Conservation (phyloP, 2,113 vertebrate species). For the Mixornis gularis region DNA sequence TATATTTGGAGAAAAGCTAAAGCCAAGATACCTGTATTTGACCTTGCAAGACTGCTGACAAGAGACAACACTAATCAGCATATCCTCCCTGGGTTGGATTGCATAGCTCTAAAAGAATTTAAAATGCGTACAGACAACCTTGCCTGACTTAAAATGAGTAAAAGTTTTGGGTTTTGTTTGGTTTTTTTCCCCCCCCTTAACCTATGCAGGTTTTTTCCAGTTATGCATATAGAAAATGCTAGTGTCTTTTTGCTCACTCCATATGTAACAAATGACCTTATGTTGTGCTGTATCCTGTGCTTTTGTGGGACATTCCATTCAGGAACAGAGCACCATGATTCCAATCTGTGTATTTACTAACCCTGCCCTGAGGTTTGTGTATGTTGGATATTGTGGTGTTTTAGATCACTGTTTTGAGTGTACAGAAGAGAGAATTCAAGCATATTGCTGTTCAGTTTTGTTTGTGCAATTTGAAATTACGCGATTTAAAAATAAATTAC, state of each 20-base stretch:
- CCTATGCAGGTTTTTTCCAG: slow-evolving; percentile 85
- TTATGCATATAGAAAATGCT: slow-evolving; percentile 82
- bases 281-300: slow-evolving; percentile 88
- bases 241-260: slow-evolving; percentile 85
- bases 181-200: slow-evolving; percentile 61
- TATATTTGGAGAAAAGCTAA: slow-evolving; percentile 86
- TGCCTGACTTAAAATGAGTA: slow-evolving; percentile 74
- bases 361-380: slow-evolving; percentile 88
- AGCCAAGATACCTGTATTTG: slow-evolving; percentile 77
- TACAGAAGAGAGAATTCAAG: slow-evolving; percentile 87
- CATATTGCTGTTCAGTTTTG: slow-evolving; percentile 79
- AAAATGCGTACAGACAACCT: slow-evolving; percentile 80
- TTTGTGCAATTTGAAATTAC: slow-evolving; percentile 85
- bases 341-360: slow-evolving; percentile 86
- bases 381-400: slow-evolving; percentile 98
- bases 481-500: slow-evolving; percentile 84
- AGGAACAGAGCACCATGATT: slow-evolving; percentile 82
- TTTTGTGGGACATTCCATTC: slow-evolving; percentile 90
- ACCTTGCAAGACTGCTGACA: slow-evolving; percentile 81
- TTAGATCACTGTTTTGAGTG: slow-evolving; percentile 91
- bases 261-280: slow-evolving; percentile 82
- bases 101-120: slow-evolving; percentile 84
- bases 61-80: slow-evolving; percentile 89
- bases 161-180: background rate
- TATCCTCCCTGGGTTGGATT: slow-evolving; percentile 80